phyloP scores from a whole-genome alignment of 2,888 invertebrate species.

The Anodontia alba region DNA sequence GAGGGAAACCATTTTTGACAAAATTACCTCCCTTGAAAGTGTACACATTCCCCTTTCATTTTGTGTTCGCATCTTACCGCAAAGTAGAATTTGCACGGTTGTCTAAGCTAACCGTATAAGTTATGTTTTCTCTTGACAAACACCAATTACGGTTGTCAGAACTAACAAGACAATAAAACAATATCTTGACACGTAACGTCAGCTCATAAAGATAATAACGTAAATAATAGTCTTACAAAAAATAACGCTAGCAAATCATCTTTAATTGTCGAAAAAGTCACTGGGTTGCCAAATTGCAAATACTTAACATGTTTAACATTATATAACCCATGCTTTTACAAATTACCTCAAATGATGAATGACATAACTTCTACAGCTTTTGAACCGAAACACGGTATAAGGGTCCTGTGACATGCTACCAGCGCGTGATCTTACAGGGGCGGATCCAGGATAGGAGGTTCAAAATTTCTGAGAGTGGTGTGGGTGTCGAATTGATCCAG shows the following conservation, averaged over 20 bases:
- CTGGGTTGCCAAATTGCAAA: background rate
- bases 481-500: too few relatives aligned
- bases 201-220: background rate
- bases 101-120: background rate
- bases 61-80: too few relatives aligned
- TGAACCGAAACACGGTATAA: too few relatives aligned
- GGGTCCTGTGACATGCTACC: too few relatives aligned
- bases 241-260: slow-evolving; percentile 11
- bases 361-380: background rate
- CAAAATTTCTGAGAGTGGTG: too few relatives aligned
- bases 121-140: background rate
- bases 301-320: slow-evolving; percentile 2
- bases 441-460: too few relatives aligned
- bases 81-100: background rate
- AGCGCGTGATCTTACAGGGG: too few relatives aligned
- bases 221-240: background rate
- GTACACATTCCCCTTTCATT: too few relatives aligned
- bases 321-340: background rate
- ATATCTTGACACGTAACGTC: background rate
- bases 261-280: background rate
- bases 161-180: slow-evolving; percentile 4
- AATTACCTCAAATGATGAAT: background rate
- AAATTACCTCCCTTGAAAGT: too few relatives aligned
- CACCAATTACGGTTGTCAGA: background rate
- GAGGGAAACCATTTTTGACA: too few relatives aligned